Conservation (phyloP, 2,113 vertebrate genomes). For the Pristiophorus japonicus region DNA sequence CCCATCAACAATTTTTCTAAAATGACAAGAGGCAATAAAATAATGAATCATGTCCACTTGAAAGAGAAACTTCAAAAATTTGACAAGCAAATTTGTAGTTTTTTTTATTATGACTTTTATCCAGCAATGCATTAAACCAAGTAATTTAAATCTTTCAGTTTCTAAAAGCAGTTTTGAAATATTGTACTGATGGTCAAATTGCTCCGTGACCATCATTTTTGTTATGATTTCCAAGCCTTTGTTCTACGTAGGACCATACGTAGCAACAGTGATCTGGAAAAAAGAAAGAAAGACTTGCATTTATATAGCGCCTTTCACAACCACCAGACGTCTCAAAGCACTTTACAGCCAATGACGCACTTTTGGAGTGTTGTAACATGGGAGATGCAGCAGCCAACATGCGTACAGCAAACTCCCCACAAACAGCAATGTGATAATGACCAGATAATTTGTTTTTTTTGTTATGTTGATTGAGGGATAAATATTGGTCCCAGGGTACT, state of each 20-base stretch:
- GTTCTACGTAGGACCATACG: not conserved
- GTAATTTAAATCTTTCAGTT: conserved; percentile 22
- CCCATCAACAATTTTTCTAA: conserved; percentile 12
- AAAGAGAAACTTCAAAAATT: conserved; percentile 19
- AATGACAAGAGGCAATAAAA: not conserved
- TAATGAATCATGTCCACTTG: conserved; percentile 31
- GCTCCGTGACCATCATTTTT: not conserved
- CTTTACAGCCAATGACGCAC: too few relatives aligned
- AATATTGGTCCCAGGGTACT: too few relatives aligned
- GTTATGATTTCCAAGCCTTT: not conserved
- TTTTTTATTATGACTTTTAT: conserved; percentile 32
- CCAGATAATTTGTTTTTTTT: too few relatives aligned
- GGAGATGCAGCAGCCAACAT: too few relatives aligned
- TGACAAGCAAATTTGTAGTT: conserved; percentile 15
- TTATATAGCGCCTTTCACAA: too few relatives aligned
- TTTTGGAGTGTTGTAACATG: too few relatives aligned
- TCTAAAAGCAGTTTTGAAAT: conserved; percentile 10
- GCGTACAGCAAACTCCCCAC: too few relatives aligned
- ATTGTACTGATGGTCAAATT: not conserved
- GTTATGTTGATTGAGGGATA: too few relatives aligned
- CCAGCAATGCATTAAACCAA: conserved; percentile 17
- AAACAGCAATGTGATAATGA: too few relatives aligned
- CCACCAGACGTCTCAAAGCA: too few relatives aligned
- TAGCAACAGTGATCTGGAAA: not conserved
- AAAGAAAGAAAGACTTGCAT: too few relatives aligned